Evolutionary conservation across 2,888 invertebrate species (phyloP), one percentile per base, ranked within the genome.

Genomic region (Alsophila aescularia): DNA sequence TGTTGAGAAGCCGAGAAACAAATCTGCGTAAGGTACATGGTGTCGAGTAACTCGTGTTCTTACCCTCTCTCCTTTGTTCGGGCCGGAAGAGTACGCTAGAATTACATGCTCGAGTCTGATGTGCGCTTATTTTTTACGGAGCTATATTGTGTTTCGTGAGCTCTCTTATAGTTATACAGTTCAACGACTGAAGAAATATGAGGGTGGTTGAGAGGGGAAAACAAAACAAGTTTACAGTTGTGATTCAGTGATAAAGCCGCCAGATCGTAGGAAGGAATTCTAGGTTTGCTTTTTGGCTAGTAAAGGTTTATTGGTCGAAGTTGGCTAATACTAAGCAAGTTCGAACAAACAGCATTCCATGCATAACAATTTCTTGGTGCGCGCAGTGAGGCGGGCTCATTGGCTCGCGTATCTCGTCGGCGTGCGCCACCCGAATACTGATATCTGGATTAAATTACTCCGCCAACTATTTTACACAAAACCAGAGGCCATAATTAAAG

Each of bases 1-100:
- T 32, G 66, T 60, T 66, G 74, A 75, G 81, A 79, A 73, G 81
- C 79, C 78, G 87, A 86, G 89, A 90, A 90, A 90, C 90, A 90
- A 91, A 90, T 90, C 90, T 90, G 91, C 87, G 90, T 90, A 85
- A 88, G 89, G 89, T 84, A 85, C 86, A 76, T 87, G 89, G 91
- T 90, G 91, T 91, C 90, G 90, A 89, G 90, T 91, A 90, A 91
- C 90, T 90, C 91, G 90, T 90, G 91, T 91, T 89, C 90, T 90
- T 90, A 89, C 90, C 90, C 91, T 90, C 90, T 85, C 89, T 87
- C 85, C 86, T 90, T 91, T 91, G 91, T 91, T 88, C 87, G 85
- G 80, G 85, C 86, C 91, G 91, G 91, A 91, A 91, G 91, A 90
- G 90, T 87, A 85, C 88, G 90, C 91, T 91, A 91, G 90, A 91